These are phyloP conservation scores for Trochalopteron elliotii DNA, from an alignment of 2,113 vertebrate genomes.

Conservation along the genomic window DNA sequence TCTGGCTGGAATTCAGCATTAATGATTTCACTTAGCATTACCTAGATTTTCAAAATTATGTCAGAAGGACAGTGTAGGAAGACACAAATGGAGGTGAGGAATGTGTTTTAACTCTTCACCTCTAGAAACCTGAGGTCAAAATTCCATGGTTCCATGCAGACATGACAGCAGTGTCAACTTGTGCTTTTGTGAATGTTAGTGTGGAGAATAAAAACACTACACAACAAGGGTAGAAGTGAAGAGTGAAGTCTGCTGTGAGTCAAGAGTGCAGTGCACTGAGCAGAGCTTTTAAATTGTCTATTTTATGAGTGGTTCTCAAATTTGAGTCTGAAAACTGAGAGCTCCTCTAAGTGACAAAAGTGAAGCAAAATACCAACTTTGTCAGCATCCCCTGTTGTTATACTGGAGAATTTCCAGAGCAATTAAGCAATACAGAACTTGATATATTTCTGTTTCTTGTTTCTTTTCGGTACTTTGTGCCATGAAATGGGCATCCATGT, in stretches of 20 bases:
- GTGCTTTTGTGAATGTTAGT: background rate
- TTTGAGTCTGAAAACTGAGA: background rate
- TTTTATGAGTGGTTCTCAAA: background rate
- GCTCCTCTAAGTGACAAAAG: background rate
- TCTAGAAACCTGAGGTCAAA: background rate
- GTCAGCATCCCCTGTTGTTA: background rate
- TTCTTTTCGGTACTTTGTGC: background rate
- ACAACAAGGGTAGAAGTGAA: background rate
- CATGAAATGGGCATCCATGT: background rate
- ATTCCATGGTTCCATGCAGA: background rate
- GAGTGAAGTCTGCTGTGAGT: background rate
- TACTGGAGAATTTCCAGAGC: background rate
- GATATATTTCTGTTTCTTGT: background rate
- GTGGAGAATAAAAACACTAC: background rate
- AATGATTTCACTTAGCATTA: conserved; percentile 60
- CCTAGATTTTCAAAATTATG: conserved; percentile 40
- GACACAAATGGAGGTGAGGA: background rate
- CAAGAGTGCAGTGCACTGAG: background rate
- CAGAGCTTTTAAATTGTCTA: background rate
- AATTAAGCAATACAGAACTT: background rate
- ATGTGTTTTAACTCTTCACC: background rate
- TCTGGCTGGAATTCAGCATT: conserved; percentile 56
- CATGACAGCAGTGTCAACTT: background rate
- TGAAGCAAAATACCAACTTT: background rate
- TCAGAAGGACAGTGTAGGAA: background rate